A percentile compares a stretch with the other conserved stretches of the same genome.
phyloP scores from a whole-genome alignment of 2,888 invertebrate species.

The Conus canariensis region DNA sequence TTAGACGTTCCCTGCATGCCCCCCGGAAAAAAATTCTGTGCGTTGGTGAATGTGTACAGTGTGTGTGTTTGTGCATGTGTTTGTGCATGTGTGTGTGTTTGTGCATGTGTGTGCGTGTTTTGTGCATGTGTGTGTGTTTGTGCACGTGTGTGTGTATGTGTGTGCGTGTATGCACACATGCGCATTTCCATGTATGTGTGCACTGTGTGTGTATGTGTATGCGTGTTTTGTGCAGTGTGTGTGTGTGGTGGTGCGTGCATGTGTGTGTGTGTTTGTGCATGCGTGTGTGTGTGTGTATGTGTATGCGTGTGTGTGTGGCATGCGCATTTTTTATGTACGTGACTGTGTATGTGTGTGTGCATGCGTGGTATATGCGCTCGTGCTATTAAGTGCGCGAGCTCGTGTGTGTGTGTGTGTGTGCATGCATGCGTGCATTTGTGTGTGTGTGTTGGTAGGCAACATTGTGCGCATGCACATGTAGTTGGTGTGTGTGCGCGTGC shows the following conservation, averaged over 20 bases:
- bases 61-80: constrained; percentile 1
- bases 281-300: neutral
- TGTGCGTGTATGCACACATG: neutral
- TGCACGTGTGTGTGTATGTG: neutral
- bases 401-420: too few relatives aligned
- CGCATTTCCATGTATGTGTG: neutral
- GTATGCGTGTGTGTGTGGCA: neutral
- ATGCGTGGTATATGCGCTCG: too few relatives aligned
- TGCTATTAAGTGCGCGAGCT: too few relatives aligned
- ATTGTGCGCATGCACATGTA: too few relatives aligned
- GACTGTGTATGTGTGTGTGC: too few relatives aligned
- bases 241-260: neutral
- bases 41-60: neutral
- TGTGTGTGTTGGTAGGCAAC: too few relatives aligned
- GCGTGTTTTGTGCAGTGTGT: too few relatives aligned
- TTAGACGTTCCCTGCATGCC: too few relatives aligned
- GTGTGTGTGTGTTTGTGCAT: neutral
- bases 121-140: neutral
- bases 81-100: constrained; percentile 1
- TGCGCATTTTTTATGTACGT: neutral
- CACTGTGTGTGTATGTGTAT: neutral
- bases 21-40: too few relatives aligned
- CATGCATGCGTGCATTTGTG: too few relatives aligned
- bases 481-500: too few relatives aligned
- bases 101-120: neutral